Evolutionary conservation across 2,888 invertebrate genomes (phyloP).

Genomic region (Orthosia cruda): DNA sequence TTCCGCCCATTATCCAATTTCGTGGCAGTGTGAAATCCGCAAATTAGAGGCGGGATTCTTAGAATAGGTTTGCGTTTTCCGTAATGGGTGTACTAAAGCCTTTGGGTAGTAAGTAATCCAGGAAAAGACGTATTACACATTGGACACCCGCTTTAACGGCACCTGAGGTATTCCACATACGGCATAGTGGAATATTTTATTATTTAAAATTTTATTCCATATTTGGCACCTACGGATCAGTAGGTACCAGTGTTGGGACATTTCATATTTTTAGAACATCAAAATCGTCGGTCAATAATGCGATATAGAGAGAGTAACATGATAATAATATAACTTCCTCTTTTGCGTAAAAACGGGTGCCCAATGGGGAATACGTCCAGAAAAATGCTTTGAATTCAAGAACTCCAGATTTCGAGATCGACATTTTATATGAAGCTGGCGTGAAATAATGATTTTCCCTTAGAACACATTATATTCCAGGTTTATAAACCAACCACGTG

Average conservation of each 20-base stretch:
- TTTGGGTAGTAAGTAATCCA: background rate
- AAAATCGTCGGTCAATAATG: too few relatives aligned
- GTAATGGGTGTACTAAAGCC: background rate
- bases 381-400: background rate
- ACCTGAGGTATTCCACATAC: too few relatives aligned
- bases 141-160: too few relatives aligned
- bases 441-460: background rate
- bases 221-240: too few relatives aligned
- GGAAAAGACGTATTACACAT: background rate
- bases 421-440: background rate
- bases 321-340: too few relatives aligned
- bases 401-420: background rate
- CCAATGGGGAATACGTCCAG: too few relatives aligned
- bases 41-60: constrained; percentile 17
- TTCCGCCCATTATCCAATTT: constrained; percentile 10
- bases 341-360: too few relatives aligned
- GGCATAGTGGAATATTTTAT: too few relatives aligned
- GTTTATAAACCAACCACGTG: background rate
- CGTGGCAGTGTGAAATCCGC: constrained; percentile 6
- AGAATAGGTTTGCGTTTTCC: constrained; percentile 11
- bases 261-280: too few relatives aligned
- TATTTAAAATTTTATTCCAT: too few relatives aligned
- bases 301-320: too few relatives aligned
- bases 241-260: too few relatives aligned
- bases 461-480: background rate